Base-by-base conservation (phyloP, 2,888 invertebrate species). In the Drosophila mercatorum region DNA sequence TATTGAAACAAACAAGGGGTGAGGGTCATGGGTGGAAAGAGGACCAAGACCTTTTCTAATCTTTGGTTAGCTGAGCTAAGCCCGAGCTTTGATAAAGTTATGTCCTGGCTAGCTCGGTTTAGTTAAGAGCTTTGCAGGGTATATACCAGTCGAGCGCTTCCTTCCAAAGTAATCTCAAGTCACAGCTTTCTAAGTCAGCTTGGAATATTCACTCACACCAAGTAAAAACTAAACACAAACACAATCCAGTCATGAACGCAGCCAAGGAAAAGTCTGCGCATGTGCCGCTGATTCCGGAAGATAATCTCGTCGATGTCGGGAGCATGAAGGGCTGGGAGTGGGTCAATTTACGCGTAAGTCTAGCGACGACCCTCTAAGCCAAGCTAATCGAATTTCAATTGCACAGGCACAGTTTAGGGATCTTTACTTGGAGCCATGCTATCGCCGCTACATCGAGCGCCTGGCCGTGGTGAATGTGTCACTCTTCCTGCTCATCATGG, bases 401-500 rank as follows among this genome's bases (percentile, higher is more conserved):
- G 0, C 10, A 7, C 38, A 82, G 83, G 10, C 8, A 6, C 55
- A 62, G 60, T 75, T 69, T 11, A 7, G n/a, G 0, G 28, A 12
- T 2, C 28, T 62, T 40, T 14, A 56, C 3, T 7, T 83, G 49
- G 86, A 85, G 34, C 3, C 28, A 6, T 66, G 43, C 51, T 72
- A 68, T 34, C 26, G 46, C 2, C 59, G 67, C 0, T 78, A 75
- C 31, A 0, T 56, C 86, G 95, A 95, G 56, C 95, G 96, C 76
- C 97, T 97, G 0, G 96, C 97, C 3, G 97, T 98, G 0, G 60
- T 68, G 31, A 59, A 75, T 47, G 63, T 62, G 3, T 38, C 64
- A 5, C 31, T 75, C 2, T 68, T 80, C 12, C 8, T 77, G 4
- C 47, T 68, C 12, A 55, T 63, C 22, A 52, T 77, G 2, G 80